Percentiles rank a stretch among this genome's conserved stretches.
These are phyloP conservation scores for Labeo calbasu DNA, from an alignment of 2,797 vertebrate genomes.

Conservation along the genomic window DNA sequence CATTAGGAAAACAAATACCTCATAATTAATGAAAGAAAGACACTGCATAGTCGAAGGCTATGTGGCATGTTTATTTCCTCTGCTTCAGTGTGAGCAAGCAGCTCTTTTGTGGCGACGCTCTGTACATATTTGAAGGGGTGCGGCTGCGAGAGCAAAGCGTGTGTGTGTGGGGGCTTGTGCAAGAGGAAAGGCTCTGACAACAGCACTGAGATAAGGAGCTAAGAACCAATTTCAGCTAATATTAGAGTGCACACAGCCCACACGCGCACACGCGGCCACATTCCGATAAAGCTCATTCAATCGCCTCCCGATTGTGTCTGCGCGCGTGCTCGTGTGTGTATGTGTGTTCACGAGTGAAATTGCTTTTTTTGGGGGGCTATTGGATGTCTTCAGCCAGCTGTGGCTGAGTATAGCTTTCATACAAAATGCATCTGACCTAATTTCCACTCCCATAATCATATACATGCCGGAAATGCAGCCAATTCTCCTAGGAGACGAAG, in stretches of 20 bases:
- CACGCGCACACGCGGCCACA: neutral
- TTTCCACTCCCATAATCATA: slow-evolving; percentile 56
- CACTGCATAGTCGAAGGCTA: slow-evolving; percentile 14
- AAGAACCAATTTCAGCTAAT: slow-evolving; percentile 58
- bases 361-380: slow-evolving; percentile 36
- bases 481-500: slow-evolving; percentile 47
- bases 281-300: slow-evolving; percentile 38
- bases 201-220: slow-evolving; percentile 52
- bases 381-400: slow-evolving; percentile 54
- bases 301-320: slow-evolving; percentile 6
- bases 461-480: slow-evolving; percentile 57
- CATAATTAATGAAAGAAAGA: slow-evolving; percentile 20
- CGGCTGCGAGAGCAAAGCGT: slow-evolving; percentile 45
- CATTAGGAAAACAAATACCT: slow-evolving; percentile 25
- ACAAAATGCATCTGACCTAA: slow-evolving; percentile 62
- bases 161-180: slow-evolving; percentile 53
- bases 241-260: slow-evolving; percentile 32
- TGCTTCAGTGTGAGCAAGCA: slow-evolving; percentile 9
- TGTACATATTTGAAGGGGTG: slow-evolving; percentile 29
- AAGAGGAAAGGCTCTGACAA: slow-evolving; percentile 45
- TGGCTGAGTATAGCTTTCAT: slow-evolving; percentile 59
- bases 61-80: neutral
- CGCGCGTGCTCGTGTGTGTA: slow-evolving; percentile 24
- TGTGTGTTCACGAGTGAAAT: slow-evolving; percentile 33
- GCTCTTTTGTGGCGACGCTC: neutral